Percentiles rank a stretch among this genome's conserved stretches.
Evolutionary conservation across 2,797 vertebrate genomes (phyloP).

Genomic region (Eleutherodactylus coqui): DNA sequence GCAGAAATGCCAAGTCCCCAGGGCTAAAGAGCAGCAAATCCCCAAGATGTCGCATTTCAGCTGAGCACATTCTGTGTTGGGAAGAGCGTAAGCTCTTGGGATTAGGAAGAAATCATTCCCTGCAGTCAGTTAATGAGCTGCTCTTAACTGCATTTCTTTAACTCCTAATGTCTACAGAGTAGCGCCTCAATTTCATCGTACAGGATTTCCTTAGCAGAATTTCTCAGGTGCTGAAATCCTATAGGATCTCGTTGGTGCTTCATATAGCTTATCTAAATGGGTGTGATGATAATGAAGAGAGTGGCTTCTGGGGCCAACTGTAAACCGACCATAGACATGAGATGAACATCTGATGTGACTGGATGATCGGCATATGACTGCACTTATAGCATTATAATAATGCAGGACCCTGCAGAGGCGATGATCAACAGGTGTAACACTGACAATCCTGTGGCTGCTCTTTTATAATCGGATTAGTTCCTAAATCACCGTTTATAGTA

Average conservation of each 20-base stretch:
- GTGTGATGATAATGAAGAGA: background rate
- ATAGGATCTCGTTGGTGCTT: background rate
- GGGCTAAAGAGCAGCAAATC: conserved; percentile 14
- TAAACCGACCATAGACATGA: background rate
- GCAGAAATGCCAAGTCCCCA: conserved; percentile 44
- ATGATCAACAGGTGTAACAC: too few species aligned
- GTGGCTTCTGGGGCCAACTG: background rate
- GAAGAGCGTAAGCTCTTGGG: conserved; percentile 55
- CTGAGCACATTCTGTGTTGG: background rate
- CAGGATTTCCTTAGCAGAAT: background rate
- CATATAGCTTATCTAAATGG: background rate
- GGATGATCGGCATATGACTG: too few species aligned
- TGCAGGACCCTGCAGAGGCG: too few species aligned
- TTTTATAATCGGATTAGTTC: too few species aligned
- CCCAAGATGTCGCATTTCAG: conserved; percentile 37
- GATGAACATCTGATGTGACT: too few species aligned
- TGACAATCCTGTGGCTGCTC: background rate
- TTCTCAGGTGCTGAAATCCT: background rate
- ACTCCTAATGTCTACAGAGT: background rate
- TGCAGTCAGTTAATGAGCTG: conserved; percentile 44
- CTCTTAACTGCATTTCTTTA: background rate
- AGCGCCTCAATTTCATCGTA: background rate
- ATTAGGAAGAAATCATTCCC: conserved; percentile 13
- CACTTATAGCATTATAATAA: too few species aligned
- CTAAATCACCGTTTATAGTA: background rate